Evolutionary conservation across 1,140 invertebrate species (phyloP).

Genomic region (Bacillus rossius): DNA sequence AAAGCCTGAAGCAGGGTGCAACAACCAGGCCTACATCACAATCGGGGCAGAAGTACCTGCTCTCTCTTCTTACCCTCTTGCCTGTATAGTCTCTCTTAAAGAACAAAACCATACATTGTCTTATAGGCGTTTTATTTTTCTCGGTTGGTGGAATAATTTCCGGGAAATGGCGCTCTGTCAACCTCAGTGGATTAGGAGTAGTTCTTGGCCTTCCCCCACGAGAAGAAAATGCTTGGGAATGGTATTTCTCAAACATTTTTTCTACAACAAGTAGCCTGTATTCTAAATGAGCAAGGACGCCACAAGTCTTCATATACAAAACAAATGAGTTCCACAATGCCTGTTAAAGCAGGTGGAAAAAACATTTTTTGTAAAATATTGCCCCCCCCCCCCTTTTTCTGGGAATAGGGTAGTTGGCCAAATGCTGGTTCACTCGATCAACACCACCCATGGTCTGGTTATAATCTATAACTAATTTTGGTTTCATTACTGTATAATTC

Average conservation of each 20-base stretch:
- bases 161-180: too few species aligned
- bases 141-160: neutral
- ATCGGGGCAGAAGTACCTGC: neutral
- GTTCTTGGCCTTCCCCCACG: neutral
- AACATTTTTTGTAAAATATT: conserved; percentile 1
- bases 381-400: conserved; percentile 8
- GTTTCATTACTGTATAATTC: neutral
- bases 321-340: too few species aligned
- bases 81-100: neutral
- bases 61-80: conserved; percentile 2
- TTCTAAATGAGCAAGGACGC: neutral
- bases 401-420: conserved; percentile 3
- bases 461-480: neutral
- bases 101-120: neutral
- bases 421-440: conserved; percentile 10
- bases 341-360: neutral
- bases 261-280: neutral
- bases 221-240: neutral
- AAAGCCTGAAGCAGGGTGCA: conserved; percentile 6
- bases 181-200: neutral
- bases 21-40: conserved; percentile 11
- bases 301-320: neutral
- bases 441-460: conserved; percentile 10
- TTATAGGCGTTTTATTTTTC: neutral
- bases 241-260: conserved; percentile 17